Evolutionary conservation across 2,797 vertebrate genomes (phyloP), one percentile per base, ranked within the genome.

Genomic region (Molossus alvarezi): DNA sequence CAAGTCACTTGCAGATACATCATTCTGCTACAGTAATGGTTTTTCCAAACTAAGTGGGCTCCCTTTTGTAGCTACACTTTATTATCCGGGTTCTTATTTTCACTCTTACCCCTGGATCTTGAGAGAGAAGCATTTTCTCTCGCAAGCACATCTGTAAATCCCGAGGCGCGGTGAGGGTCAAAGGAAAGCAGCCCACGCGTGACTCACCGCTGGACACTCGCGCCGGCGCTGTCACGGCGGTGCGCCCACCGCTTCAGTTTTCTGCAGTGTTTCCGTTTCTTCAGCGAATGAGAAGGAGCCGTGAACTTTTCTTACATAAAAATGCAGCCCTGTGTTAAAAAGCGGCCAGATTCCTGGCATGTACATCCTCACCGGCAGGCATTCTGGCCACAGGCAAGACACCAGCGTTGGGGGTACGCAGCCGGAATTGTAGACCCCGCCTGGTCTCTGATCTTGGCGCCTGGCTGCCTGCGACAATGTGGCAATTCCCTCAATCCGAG

Each of bases 1-100:
- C 97, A 98, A 98, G 98, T 98, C 98, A 98, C 96, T 98, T 0
- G 64, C 96, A 98, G 97, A 98, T 98, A 97, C 93, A 98, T 98
- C 98, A 98, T 98, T 98, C 97, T 98, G 98, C 98, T 98, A 97
- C 96, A 98, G 97, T 98, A 98, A 98, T 98, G 97, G 98, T 97
- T 98, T 97, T 98, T 98, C 97, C 96, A 97, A 98, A 98, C 97
- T 98, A 98, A 98, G 98, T 98, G 94, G 95, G 97, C 96, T 97
- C 88, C 51, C 95, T 97, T 98, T 97, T 98, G 97, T 97, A 97
- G 97, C 95, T 95, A 85, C 81, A 97, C 91, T 98, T 98, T 98
- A 98, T 98, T 98, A 98, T 98, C 97, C 97, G 94, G 97, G 93
- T 94, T 97, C 97, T 97, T 92, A 97, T 97, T 97, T 97, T 97